Base-by-base conservation (phyloP, 2,888 invertebrate species). In the Leptarthrus brevirostris region DNA sequence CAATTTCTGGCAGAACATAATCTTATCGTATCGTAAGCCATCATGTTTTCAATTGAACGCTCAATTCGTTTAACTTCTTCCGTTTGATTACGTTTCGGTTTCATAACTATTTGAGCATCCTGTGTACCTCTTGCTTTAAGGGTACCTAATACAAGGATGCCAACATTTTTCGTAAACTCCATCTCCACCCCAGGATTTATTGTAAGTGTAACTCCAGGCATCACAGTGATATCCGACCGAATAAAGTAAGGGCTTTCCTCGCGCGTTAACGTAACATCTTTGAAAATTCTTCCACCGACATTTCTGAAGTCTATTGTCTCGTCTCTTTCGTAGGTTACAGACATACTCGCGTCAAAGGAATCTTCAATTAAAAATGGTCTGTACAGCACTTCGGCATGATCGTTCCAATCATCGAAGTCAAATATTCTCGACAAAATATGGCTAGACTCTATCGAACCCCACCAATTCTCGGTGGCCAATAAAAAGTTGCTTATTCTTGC, bases 321-420 rank as follows among this genome's bases (percentile, higher is more conserved):
- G 47, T 87, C 86, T 1, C 56, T 14, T 73, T 88, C 86, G 82
- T 89, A 90, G 0, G 91, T 88, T 1, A 90, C 88, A 0, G 94
- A 94, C 26, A 93, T 87, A 78, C 93, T 93, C 0, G 93, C 88
- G 77, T 93, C 92, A 79, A 94, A 90, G 61, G 89, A 87, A 77
- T 94, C 91, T 81, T 91, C 91, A 0, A 92, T 88, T 74, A 97
- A 88, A 83, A 91, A 98, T 0, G 98, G 99, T 72, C 92, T 89
- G 83, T 93, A 99, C 12, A 92, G 89, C 0, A 97, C 98, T 69
- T 97, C 90, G 0, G 97, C 97, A 83, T 96, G 97, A 84, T 96
- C 95, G 83, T 99, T 99, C 98, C 99, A 99, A 83, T 98, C 98
- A 83, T 99, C 97, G 84, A 99, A 98, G 85, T 98, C 98, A 82